Percentiles rank a stretch among this genome's conserved stretches.
Conservation (phyloP, 2,113 vertebrate species). For the Eupsittula cactorum region DNA sequence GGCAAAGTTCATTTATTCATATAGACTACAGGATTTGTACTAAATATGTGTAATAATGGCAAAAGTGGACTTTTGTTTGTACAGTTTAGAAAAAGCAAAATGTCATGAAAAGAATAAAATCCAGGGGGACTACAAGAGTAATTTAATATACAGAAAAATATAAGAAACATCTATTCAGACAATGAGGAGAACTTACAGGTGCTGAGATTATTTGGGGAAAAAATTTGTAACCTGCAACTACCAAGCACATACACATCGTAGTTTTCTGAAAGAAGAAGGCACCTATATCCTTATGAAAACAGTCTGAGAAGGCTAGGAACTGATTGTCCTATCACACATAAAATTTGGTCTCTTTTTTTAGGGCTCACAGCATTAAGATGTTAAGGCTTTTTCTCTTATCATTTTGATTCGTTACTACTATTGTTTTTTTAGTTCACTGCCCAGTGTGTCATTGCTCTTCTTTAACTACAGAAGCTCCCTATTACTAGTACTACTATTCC, state of each 20-base stretch:
- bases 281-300: not conserved
- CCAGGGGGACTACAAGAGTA: not conserved
- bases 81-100: not conserved
- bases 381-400: not conserved
- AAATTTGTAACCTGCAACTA: not conserved
- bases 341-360: not conserved
- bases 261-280: not conserved
- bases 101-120: not conserved
- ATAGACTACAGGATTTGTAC: not conserved
- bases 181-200: not conserved
- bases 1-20: not conserved
- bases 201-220: not conserved
- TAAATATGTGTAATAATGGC: not conserved
- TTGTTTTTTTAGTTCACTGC: not conserved
- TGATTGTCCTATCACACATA: not conserved
- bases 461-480: not conserved
- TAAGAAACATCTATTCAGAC: not conserved
- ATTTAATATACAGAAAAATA: not conserved
- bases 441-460: not conserved
- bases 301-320: not conserved
- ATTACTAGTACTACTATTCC: not conserved
- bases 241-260: rapidly evolving
- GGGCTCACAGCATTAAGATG: not conserved
- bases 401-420: not conserved
- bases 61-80: not conserved